Evolutionary conservation across 2,113 vertebrate genomes (phyloP).

Genomic region (Phyllostomus hastatus): DNA sequence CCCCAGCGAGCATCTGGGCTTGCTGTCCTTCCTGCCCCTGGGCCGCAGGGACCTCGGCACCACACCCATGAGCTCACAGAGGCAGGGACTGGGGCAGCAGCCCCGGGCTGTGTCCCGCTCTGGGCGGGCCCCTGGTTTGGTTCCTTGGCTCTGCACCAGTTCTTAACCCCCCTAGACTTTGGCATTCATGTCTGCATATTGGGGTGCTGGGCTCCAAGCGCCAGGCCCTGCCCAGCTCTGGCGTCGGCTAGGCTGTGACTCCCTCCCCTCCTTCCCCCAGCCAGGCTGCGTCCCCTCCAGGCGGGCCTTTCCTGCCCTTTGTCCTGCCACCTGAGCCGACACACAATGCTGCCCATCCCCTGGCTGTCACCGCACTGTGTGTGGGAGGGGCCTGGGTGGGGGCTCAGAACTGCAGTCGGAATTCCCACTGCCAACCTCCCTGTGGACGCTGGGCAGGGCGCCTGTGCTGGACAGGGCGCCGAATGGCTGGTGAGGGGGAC

Average conservation of each 20-base stretch:
- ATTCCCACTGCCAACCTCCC: background rate
- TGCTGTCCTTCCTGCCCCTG: background rate
- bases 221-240: no score
- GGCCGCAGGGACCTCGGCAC: background rate
- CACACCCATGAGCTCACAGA: background rate
- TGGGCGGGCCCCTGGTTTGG: background rate
- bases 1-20: background rate
- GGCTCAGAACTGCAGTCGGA: no score
- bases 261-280: background rate
- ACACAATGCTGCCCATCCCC: background rate
- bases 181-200: background rate
- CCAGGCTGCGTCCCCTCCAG: background rate
- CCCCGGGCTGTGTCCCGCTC: background rate
- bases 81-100: background rate
- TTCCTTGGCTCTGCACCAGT: background rate
- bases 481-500: background rate
- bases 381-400: accelerated
- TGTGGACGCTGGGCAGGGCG: background rate
- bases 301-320: background rate
- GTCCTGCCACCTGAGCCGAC: background rate
- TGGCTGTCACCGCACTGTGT: accelerated
- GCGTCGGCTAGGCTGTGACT: accelerated
- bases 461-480: no score
- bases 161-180: background rate
- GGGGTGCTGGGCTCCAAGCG: background rate